Base-by-base conservation (phyloP, 2,888 invertebrate species). In the Apomyelois bistriatella region DNA sequence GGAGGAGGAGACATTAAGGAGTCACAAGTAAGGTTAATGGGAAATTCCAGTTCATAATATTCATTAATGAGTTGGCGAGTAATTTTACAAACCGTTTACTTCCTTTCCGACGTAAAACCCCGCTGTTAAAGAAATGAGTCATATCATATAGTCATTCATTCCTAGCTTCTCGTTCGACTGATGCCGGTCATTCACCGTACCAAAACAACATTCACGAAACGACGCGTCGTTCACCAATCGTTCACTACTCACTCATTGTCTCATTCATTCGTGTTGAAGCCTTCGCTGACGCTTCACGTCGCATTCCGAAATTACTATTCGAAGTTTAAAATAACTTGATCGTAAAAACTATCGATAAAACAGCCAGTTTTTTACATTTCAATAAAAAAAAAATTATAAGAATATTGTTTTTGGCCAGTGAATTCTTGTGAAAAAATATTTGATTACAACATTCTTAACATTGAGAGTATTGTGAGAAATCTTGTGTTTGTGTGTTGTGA, bases 401-500 rank as follows among this genome's bases (percentile, higher is more conserved):
- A 10, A 36, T 40, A 17, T 49, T 40, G 5, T 40, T 40, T 40
- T 40, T 8, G 32, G n/a, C 46, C 16, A 35, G 32, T 46, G 46
- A 15, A n/a, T 2, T 32, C 3, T 15, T 32, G 32, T 16, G 13
- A 15, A 32, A 32, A n/a, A n/a, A 16, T 13, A 17, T 37, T 37
- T 22, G 12, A 28, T 49, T 38, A 22, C 48, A 37, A 49, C 48
- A 49, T 30, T 37, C 3, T 13, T 28, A 48, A 37, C 22, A 38
- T 36, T 22, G 22, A 37, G 22, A 68, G 70, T 61, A 50, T 62
- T 60, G 73, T 67, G 67, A 59, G 67, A 67, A 64, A 60, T 59
- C 54, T 50, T 64, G 68, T 67, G 66, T 61, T 64, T 70, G 66
- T 61, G 64, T 70, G 61, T 64, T 62, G 65, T 68, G 68, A 61